Conservation (phyloP, 2,113 vertebrate genomes). For the Calidris pygmaea region DNA sequence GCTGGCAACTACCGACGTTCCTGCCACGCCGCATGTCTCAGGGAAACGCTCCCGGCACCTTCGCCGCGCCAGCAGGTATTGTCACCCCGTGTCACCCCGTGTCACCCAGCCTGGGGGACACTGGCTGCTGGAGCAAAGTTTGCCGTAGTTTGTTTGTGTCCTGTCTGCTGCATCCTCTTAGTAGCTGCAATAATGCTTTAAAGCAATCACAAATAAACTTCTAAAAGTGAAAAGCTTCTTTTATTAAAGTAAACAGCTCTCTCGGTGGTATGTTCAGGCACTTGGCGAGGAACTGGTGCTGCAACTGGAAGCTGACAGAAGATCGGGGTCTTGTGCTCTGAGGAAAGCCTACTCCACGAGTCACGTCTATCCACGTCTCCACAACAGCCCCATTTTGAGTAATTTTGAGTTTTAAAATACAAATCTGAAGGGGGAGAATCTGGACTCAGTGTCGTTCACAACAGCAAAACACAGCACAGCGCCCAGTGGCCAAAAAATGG, state of each 20-base stretch:
- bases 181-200: neutral
- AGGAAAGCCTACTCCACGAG: neutral
- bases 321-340: fast-evolving
- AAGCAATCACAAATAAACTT: neutral
- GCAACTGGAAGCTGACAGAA: neutral
- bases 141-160: neutral
- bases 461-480: neutral
- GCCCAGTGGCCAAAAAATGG: neutral
- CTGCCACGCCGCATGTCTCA: fast-evolving
- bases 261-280: neutral
- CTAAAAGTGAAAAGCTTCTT: neutral
- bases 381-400: neutral
- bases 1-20: fast-evolving
- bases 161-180: neutral
- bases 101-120: neutral
- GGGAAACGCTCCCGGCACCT: neutral
- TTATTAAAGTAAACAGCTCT: neutral
- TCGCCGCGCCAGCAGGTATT: fast-evolving
- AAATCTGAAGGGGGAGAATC: neutral
- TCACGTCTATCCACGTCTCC: fast-evolving
- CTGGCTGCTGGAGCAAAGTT: neutral
- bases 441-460: neutral
- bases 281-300: neutral
- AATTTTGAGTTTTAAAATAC: neutral
- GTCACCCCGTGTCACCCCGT: neutral